These are phyloP conservation scores for Sebastes hopkinsi DNA, from an alignment of 2,797 vertebrate species.

Conservation along the genomic window DNA sequence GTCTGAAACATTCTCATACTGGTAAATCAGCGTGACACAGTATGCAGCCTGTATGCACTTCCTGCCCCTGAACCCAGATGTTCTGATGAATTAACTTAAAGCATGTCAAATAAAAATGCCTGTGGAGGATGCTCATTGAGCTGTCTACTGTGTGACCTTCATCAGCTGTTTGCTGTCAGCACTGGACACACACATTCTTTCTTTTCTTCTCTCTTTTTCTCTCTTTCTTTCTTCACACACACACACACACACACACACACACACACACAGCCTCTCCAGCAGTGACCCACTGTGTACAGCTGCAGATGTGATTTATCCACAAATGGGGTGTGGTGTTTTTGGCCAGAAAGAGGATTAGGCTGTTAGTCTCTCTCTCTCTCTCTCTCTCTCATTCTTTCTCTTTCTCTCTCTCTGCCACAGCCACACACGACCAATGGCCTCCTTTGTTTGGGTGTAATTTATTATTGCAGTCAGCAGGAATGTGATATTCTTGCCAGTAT, in stretches of 20 bases:
- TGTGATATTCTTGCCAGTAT: conserved; percentile 82
- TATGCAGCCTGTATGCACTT: conserved; percentile 48
- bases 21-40: conserved; percentile 59
- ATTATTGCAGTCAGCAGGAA: conserved; percentile 84
- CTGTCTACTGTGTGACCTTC: conserved; percentile 63
- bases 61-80: conserved; percentile 64
- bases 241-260: conserved; percentile 43
- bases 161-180: conserved; percentile 76
- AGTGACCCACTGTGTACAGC: conserved; percentile 82
- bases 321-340: conserved; percentile 82
- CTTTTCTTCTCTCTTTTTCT: conserved; percentile 30
- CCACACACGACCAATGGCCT: conserved; percentile 81
- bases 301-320: conserved; percentile 81
- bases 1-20: conserved; percentile 38
- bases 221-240: neutral
- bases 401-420: conserved; percentile 66
- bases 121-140: conserved; percentile 54
- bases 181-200: conserved; percentile 46
- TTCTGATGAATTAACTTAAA: conserved; percentile 62
- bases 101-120: conserved; percentile 68
- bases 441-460: conserved; percentile 84
- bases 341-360: conserved; percentile 72
- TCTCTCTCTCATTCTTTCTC: conserved; percentile 33
- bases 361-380: conserved; percentile 46
- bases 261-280: conserved; percentile 62